Evolutionary conservation across 2,797 vertebrate species (phyloP).

Genomic region (Tokudaia tokunoshimensis): DNA sequence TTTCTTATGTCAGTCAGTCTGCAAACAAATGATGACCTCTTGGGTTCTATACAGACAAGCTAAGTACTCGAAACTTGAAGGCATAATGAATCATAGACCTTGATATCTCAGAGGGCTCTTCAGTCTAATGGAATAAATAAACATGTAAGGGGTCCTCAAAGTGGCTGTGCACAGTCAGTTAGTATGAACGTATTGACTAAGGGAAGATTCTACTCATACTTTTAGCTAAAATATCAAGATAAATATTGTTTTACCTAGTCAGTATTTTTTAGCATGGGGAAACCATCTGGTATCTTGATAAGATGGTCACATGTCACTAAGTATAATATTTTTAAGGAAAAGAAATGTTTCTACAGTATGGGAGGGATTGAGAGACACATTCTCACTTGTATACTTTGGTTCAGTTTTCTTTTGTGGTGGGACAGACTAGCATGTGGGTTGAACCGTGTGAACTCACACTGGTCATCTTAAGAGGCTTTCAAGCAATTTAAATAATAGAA

Average conservation of each 20-base stretch:
- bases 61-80: background rate
- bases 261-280: background rate
- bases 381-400: background rate
- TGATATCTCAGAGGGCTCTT: background rate
- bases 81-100: background rate
- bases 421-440: background rate
- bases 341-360: background rate
- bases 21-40: background rate
- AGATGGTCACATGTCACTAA: background rate
- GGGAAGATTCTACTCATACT: background rate
- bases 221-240: slow-evolving; percentile 16
- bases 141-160: background rate
- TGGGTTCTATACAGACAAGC: background rate
- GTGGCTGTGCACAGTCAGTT: background rate
- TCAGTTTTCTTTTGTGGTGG: background rate
- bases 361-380: background rate
- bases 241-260: background rate
- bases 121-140: background rate
- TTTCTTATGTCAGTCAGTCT: background rate
- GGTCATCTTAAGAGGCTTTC: background rate
- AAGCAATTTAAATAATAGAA: background rate
- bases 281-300: background rate
- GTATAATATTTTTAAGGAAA: background rate
- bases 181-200: background rate
- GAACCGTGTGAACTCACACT: background rate